A percentile compares a stretch with the other conserved stretches of the same genome.
These are phyloP conservation scores for Miltochrista miniata DNA, from an alignment of 2,888 invertebrate genomes.

Conservation along the genomic window DNA sequence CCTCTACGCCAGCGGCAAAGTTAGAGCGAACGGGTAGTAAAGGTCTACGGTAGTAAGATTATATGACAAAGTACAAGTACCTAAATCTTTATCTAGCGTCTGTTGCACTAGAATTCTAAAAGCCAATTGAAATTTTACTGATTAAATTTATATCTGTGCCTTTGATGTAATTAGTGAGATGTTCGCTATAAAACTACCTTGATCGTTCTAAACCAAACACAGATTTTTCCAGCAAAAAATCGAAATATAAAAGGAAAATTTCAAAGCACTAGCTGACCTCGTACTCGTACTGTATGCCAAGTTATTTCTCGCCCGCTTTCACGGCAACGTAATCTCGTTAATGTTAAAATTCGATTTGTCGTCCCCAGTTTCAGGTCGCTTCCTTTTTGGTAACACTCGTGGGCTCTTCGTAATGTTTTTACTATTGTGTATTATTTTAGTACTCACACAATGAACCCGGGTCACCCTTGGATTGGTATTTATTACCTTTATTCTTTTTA, in stretches of 20 bases:
- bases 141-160: no score
- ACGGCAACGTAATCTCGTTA: constrained; percentile 6
- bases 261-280: background rate
- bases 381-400: background rate
- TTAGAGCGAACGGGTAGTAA: no score
- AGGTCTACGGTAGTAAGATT: no score
- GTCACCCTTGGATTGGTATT: background rate
- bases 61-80: no score
- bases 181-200: no score
- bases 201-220: no score
- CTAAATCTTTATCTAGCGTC: no score
- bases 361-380: background rate
- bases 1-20: no score
- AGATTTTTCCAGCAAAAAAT: no score
- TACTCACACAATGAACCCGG: background rate
- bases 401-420: background rate
- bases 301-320: constrained; percentile 1
- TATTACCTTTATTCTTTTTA: background rate
- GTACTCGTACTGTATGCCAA: background rate
- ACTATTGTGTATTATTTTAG: background rate
- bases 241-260: background rate
- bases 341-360: constrained; percentile 8
- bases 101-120: no score
- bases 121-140: no score
- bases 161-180: no score